phyloP scores from a whole-genome alignment of 2,113 vertebrate genomes.

The Arizona elegans region DNA sequence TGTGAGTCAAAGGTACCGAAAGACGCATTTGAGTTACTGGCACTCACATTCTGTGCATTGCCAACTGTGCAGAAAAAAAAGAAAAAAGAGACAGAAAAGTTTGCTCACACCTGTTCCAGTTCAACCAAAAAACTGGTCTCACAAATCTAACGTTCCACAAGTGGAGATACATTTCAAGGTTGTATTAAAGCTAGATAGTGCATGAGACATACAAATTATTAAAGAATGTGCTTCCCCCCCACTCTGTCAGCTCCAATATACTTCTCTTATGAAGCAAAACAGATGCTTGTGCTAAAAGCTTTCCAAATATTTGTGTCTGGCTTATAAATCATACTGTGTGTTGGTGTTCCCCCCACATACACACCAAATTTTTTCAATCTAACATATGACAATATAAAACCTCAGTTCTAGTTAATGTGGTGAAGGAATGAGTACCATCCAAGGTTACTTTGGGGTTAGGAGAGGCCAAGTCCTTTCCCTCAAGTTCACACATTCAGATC shows the following conservation, averaged over 20 bases:
- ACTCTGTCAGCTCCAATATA: constrained; percentile 26
- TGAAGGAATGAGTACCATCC: background rate
- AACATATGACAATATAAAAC: constrained; percentile 15
- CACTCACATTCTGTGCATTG: background rate
- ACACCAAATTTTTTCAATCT: background rate
- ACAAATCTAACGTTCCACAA: background rate
- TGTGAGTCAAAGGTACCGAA: background rate
- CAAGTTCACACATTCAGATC: background rate
- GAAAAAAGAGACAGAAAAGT: background rate
- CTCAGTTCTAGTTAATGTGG: background rate
- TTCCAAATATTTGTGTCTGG: constrained; percentile 36
- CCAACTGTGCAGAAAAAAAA: background rate
- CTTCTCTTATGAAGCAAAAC: constrained; percentile 26
- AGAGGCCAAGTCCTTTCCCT: background rate
- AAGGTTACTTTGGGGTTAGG: background rate
- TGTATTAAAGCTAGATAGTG: constrained; percentile 6
- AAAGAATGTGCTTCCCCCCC: background rate
- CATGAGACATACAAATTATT: constrained; percentile 21
- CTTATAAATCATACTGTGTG: constrained; percentile 30
- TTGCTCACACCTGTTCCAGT: background rate
- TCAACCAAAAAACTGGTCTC: background rate
- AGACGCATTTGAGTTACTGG: background rate
- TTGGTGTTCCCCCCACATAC: background rate
- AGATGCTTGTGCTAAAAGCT: constrained; percentile 26
- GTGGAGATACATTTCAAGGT: background rate